phyloP scores from a whole-genome alignment of 2,797 vertebrate genomes.

The Arnoldichthys spilopterus region DNA sequence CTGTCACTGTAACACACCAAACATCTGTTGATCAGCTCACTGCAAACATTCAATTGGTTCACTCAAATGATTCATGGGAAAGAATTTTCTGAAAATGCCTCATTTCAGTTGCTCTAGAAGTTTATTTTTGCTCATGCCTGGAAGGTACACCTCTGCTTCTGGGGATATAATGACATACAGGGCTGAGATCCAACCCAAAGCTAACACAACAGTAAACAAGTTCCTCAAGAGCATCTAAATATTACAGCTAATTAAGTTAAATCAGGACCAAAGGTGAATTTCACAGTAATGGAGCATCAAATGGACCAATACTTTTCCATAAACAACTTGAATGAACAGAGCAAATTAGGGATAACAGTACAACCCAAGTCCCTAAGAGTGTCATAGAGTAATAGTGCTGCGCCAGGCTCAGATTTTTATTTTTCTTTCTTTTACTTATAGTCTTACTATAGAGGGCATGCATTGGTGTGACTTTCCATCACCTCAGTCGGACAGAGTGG shows the following conservation, averaged over 20 bases:
- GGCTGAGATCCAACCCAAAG: background rate
- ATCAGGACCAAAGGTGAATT: background rate
- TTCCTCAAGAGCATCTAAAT: background rate
- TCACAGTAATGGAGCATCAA: conserved; percentile 2
- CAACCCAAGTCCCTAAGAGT: background rate
- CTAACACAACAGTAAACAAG: background rate
- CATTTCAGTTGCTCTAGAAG: conserved; percentile 12
- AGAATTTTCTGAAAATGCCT: background rate
- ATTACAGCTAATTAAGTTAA: conserved; percentile 2
- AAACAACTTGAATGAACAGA: background rate
- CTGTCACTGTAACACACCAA: background rate
- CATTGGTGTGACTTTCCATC: too few relatives aligned
- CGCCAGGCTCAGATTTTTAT: too few relatives aligned
- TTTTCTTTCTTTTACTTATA: too few relatives aligned
- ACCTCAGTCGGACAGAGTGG: too few relatives aligned
- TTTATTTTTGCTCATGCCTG: conserved; percentile 29
- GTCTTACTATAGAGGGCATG: too few relatives aligned
- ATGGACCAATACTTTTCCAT: conserved; percentile 19
- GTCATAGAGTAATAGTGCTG: background rate
- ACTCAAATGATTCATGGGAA: conserved; percentile 22
- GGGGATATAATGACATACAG: background rate
- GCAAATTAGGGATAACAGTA: too few relatives aligned
- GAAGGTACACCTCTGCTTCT: conserved; percentile 5
- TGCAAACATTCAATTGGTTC: background rate
- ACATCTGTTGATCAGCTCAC: background rate